Evolutionary conservation across 2,888 invertebrate genomes (phyloP), one percentile per base, ranked within the genome.

Genomic region (Odontothrips loti): DNA sequence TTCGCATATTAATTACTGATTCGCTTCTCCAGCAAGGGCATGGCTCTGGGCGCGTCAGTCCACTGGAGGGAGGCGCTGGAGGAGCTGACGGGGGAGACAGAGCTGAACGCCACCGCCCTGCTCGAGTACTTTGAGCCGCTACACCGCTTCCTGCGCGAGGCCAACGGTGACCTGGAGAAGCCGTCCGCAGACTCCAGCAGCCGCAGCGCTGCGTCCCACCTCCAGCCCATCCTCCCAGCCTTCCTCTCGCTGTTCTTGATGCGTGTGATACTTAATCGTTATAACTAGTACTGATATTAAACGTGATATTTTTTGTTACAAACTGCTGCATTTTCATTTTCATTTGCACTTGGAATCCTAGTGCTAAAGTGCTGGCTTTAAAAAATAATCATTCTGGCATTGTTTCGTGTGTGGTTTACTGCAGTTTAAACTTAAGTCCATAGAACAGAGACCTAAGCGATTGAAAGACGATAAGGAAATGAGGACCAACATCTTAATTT

Each of bases 91-190:
- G 89, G 88, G 0, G 84, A 85, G 78, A 82, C 84, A 78, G 83
- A 85, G 79, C 86, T 88, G 85, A 86, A 87, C 81, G 87, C 87
- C 23, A 84, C 84, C 0, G 86, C 88, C 20, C 83, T 88, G 23
- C 79, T 87, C 29, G 86, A 87, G 81, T 88, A 87, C 82, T 88
- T 88, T 84, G 83, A 84, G 48, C 87, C 88, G 1, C 84, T 88
- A n/a, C 82, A 85, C 79, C 83, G 85, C 12, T 88, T 86, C 86
- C 83, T 88, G 11, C 81, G 84, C 79, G 83, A 85, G 79, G 85
- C 88, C 80, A 88, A 87, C 83, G 20, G 90, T 91, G 83, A 93
- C 93, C 93, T 88, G 93, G 91, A 92, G 85, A 6, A 58, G 58
- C 20, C 58, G 58, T 58, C 58, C 6, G 20, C 58, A 43, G 34